Percentiles rank a stretch among this genome's conserved stretches.
Conservation (phyloP, 2,888 invertebrate genomes). For the Strigamia maritima region DNA sequence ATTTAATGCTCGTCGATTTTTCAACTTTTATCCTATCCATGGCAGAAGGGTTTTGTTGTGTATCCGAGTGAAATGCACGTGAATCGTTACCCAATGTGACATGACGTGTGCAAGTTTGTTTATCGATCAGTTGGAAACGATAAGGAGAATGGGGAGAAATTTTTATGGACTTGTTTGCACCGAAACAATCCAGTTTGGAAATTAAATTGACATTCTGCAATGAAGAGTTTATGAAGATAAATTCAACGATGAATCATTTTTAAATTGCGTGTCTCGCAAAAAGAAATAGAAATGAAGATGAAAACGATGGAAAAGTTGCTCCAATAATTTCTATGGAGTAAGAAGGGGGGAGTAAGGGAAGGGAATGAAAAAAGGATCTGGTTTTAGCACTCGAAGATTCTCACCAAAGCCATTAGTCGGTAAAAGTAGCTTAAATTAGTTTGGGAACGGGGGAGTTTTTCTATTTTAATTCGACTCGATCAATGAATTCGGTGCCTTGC, state of each 20-base stretch:
- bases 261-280: slow-evolving; percentile 25
- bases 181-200: slow-evolving; percentile 12
- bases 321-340: background rate
- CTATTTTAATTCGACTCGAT: slow-evolving; percentile 15
- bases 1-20: slow-evolving; percentile 1
- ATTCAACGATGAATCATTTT: slow-evolving; percentile 5
- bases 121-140: slow-evolving; percentile 9
- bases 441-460: slow-evolving; percentile 22
- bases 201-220: slow-evolving; percentile 26
- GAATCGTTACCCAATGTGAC: slow-evolving; percentile 7
- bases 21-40: too few relatives aligned
- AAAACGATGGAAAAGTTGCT: slow-evolving; percentile 19
- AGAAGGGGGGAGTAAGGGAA: background rate
- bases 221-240: slow-evolving; percentile 28
- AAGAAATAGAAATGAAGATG: slow-evolving; percentile 23
- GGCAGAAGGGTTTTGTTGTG: background rate
- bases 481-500: background rate
- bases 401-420: slow-evolving; percentile 34
- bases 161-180: slow-evolving; percentile 10
- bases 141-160: slow-evolving; percentile 13
- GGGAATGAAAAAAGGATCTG: slow-evolving; percentile 25
- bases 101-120: slow-evolving; percentile 9
- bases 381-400: slow-evolving; percentile 28
- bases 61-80: background rate
- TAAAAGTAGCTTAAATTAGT: slow-evolving; percentile 34